phyloP scores from a whole-genome alignment of 2,888 invertebrate species.

The Nemoura dubitans region DNA sequence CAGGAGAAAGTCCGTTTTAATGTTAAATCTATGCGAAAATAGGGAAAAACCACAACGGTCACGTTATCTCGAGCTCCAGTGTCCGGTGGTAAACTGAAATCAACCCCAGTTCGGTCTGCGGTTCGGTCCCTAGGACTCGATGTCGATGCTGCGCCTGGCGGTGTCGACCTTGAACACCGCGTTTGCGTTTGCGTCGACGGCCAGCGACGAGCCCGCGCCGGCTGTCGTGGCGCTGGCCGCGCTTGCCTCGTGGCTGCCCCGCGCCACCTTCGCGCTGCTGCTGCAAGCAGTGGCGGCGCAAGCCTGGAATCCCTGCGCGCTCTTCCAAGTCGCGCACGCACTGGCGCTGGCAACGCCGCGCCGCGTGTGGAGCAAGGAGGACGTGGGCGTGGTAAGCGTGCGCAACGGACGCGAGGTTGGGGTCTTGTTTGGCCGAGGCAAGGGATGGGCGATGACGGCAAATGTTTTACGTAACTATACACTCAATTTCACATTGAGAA shows the following conservation, averaged over 20 bases:
- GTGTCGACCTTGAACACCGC: background rate
- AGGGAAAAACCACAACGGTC: too few species aligned
- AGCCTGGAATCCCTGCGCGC: conserved; percentile 59
- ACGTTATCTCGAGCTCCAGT: too few species aligned
- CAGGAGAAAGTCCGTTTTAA: too few species aligned
- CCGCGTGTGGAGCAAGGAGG: conserved; percentile 52
- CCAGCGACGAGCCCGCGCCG: background rate
- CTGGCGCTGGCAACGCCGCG: conserved; percentile 49
- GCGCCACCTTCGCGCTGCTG: background rate
- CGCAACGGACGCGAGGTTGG: too few species aligned
- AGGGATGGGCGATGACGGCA: too few species aligned
- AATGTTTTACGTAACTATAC: too few species aligned
- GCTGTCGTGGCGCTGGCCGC: background rate
- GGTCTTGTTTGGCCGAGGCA: too few species aligned
- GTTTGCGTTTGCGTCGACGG: background rate
- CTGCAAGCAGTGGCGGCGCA: background rate
- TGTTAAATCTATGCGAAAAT: too few species aligned
- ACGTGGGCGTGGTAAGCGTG: conserved; percentile 53
- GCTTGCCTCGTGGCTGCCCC: background rate
- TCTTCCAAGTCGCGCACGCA: conserved; percentile 56
- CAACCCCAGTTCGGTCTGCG: too few species aligned
- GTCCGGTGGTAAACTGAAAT: too few species aligned
- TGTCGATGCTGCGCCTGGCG: background rate
- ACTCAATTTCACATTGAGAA: too few species aligned
- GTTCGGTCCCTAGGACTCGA: background rate